These are phyloP conservation scores for Neotragus moschatus DNA, from an alignment of 2,113 vertebrate genomes.

Conservation along the genomic window DNA sequence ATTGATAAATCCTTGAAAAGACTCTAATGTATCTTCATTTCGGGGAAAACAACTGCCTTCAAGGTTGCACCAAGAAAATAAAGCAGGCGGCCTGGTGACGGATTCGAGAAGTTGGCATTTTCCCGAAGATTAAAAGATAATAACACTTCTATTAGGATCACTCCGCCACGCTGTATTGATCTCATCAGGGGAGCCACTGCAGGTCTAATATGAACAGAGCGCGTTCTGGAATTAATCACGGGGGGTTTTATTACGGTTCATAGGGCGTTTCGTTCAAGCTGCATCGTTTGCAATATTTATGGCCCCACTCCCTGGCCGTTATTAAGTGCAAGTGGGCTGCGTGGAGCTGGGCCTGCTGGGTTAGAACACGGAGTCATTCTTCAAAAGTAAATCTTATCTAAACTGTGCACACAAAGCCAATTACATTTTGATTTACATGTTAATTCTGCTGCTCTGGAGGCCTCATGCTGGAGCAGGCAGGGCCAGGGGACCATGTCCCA, in stretches of 20 bases:
- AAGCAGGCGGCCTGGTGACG: slow-evolving; percentile 73
- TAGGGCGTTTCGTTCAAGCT: slow-evolving; percentile 82
- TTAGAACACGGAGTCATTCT: slow-evolving; percentile 84
- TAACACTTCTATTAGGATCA: slow-evolving; percentile 87
- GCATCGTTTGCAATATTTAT: slow-evolving; percentile 87
- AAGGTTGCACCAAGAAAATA: slow-evolving; percentile 82
- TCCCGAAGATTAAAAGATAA: slow-evolving; percentile 88
- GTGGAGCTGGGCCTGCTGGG: slow-evolving; percentile 80
- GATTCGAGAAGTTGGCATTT: slow-evolving; percentile 81
- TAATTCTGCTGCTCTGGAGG: slow-evolving; percentile 75
- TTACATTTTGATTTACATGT: slow-evolving; percentile 88
- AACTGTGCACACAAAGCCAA: slow-evolving; percentile 86
- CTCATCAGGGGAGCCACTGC: slow-evolving; percentile 87
- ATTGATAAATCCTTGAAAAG: slow-evolving; percentile 85
- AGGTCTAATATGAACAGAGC: slow-evolving; percentile 85
- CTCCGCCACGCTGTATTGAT: slow-evolving; percentile 86
- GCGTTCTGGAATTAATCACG: slow-evolving; percentile 85
- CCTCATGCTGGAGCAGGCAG: not conserved
- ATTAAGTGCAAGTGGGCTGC: slow-evolving; percentile 82
- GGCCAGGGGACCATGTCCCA: not conserved
- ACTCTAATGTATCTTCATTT: slow-evolving; percentile 85
- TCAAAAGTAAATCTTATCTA: slow-evolving; percentile 89
- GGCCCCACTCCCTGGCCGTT: slow-evolving; percentile 79
- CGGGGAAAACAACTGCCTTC: slow-evolving; percentile 79
- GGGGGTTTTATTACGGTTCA: slow-evolving; percentile 85